Evolutionary conservation across 2,888 invertebrate genomes (phyloP), one percentile per base, ranked within the genome.

Genomic region (Gisinianus flammeolus): DNA sequence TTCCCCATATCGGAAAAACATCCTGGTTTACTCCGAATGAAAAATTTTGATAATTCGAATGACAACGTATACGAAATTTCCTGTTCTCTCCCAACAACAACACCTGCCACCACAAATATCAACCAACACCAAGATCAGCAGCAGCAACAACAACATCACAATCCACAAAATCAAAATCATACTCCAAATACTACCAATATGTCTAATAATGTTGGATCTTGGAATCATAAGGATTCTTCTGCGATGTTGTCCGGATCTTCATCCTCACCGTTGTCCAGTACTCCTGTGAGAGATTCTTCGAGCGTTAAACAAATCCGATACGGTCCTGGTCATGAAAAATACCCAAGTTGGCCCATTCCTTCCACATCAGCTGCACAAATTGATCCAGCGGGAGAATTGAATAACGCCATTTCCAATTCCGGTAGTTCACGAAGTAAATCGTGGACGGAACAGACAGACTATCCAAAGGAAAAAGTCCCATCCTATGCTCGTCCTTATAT

Each of bases 271-370:
- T 26, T 31, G n/a, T 44, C 69, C 12, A 58, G 70, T 26, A 86
- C 91, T 44, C 91, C 92, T 64, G 91, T 91, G 69, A 88, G 92
- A 84, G 92, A 92, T 87, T 90, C 91, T 33, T 91, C 91, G 80
- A 91, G 91, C 85, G 89, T 92, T 86, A 91, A 91, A 86, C 90
- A 90, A 83, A 89, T 91, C 85, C 90, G 90, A 85, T 91, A 91
- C 87, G 91, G 91, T 67, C 91, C 91, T 79, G 91, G 91, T 80
- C 92, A 92, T 88, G 92, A 92, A 87, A 92, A 92, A 22, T 92
- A 91, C 86, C 92, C 92, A 1, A 92, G 92, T 80, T 92, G 92
- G 92, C 92, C 93, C 22, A 91, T 91, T 82, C 90, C 90, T 56
- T 83, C 80, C 28, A 78, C 82, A 4, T 82, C 85, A 31, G 90